Base-by-base conservation (phyloP, 2,797 vertebrate genomes). In the Leuciscus waleckii region DNA sequence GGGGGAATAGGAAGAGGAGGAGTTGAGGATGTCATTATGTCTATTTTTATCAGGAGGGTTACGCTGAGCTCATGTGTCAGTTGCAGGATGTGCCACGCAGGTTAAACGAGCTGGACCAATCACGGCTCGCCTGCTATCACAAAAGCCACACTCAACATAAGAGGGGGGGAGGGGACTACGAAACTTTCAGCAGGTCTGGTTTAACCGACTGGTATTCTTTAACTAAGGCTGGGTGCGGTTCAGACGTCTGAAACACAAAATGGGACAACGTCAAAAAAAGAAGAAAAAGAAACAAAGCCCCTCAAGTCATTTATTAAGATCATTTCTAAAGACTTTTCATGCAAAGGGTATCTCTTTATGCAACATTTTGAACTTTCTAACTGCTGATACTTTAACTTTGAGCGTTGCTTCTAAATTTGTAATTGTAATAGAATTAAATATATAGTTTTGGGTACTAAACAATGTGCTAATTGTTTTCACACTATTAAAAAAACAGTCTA, bases 11-110 rank as follows among this genome's bases (percentile, higher is more conserved):
- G 84, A 76, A 84, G 79, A 77, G 85, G 85, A 88, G 77, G 71
- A 88, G 83, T 49, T 80, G 79, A 79, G 11, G 41, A 77, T 86
- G 56, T 90, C 85, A 84, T 54, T 73, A 88, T 88, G 81, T 89
- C 88, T 89, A 89, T 92, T 91, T 89, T 87, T 83, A 89, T 58
- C 80, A 69, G 58, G 81, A 88, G 71, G 79, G 70, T 88, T 92
- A 91, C 91, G 92, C 89, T 93, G 89, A 93, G 93, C 91, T 94
- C 87, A 80, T 91, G 86, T 93, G 94, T 95, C 94, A 89, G 93
- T 94, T 94, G 90, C 92, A 94, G 93, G 94, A 95, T 94, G 91
- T 94, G 93, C 93, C 93, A 95, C 92, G 92, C 94, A 94, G 90
- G 92, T 94, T 90, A 90, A 85, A 87, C 43, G 70, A 84, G 90